phyloP scores from a whole-genome alignment of 2,113 vertebrate species.

The Arothron firmamentum region DNA sequence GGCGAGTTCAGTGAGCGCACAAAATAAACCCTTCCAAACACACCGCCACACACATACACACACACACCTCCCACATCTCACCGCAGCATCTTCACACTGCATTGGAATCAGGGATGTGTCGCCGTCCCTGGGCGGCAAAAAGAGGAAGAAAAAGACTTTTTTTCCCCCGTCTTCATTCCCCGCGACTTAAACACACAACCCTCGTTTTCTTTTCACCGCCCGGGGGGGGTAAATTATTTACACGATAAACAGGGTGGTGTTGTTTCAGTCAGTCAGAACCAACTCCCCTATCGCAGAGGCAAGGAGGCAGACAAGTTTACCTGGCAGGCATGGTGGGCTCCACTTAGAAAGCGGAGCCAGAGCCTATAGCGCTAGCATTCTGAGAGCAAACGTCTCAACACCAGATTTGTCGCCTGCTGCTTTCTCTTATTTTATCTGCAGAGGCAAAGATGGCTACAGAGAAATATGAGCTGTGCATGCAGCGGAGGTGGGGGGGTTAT shows the following conservation, averaged over 20 bases:
- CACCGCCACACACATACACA: slow-evolving; percentile 12
- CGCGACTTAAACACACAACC: slow-evolving; percentile 65
- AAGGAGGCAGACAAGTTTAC: slow-evolving; percentile 61
- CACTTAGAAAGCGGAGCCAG: slow-evolving; percentile 31
- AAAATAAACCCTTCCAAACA: slow-evolving; percentile 22
- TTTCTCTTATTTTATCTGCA: slow-evolving; percentile 55
- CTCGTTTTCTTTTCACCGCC: slow-evolving; percentile 63
- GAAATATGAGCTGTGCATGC: slow-evolving; percentile 47
- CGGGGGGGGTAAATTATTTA: slow-evolving; percentile 70
- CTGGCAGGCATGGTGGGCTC: slow-evolving; percentile 58
- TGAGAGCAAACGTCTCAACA: slow-evolving; percentile 39
- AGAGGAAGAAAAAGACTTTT: slow-evolving; percentile 64
- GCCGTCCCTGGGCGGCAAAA: slow-evolving; percentile 63
- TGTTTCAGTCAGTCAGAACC: slow-evolving; percentile 63
- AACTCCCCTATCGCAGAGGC: slow-evolving; percentile 48
- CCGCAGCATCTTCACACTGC: slow-evolving; percentile 59
- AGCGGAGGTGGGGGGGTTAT: slow-evolving; percentile 40
- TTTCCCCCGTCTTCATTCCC: slow-evolving; percentile 47
- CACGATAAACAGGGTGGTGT: slow-evolving; percentile 73
- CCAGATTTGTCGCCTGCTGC: slow-evolving; percentile 52
- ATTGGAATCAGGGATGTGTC: slow-evolving; percentile 64
- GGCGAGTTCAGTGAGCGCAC: slow-evolving; percentile 52
- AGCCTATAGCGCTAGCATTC: slow-evolving; percentile 43
- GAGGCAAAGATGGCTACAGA: slow-evolving; percentile 60
- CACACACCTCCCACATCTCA: slow-evolving; percentile 45